Base-by-base conservation (phyloP, 2,888 invertebrate genomes). In the Eupithecia pulchellata region DNA sequence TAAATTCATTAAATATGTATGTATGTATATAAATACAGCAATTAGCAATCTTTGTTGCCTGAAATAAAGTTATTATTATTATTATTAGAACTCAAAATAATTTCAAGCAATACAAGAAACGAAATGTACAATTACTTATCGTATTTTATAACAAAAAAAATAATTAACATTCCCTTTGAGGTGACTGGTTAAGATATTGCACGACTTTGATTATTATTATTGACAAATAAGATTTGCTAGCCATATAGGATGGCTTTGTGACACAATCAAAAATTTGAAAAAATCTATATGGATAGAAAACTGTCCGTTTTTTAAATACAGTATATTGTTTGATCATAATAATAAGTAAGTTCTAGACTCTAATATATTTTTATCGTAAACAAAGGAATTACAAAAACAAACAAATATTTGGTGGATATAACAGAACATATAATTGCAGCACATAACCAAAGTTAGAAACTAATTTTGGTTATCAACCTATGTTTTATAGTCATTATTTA, bases 61-160 rank as follows among this genome's bases (percentile, higher is more conserved):
- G n/a, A n/a, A n/a, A n/a, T n/a, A n/a, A n/a, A n/a, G n/a, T n/a
- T n/a, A n/a, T n/a, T n/a, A n/a, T n/a, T n/a, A n/a, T n/a, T n/a
- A n/a, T n/a, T n/a, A n/a, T n/a, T 57, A 57, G 14, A 25, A 61
- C 61, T 61, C 20, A 32, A 57, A 58, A 61, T 34, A 32, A 34
- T 34, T 61, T 61, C 29, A 61, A 32, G 20, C 32, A 61, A 61
- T 34, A 34, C 14, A 61, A 11, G 1, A 36, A 36, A 13, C 34
- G 29, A 61, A 61, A 61, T 36, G 25, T 61, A 32, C 32, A 30
- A 58, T 58, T 20, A 34, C 34, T 20, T 13, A 13, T 20, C 14
- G 57, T 57, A 57, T 17, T 55, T 58, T 61, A 36, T 34, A 34
- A 34, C 20, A 32, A n/a, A 60, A 6, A 61, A 61, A 34, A 20